Conservation (phyloP, 2,113 vertebrate genomes). For the Boulengeromyrus knoepffleri region DNA sequence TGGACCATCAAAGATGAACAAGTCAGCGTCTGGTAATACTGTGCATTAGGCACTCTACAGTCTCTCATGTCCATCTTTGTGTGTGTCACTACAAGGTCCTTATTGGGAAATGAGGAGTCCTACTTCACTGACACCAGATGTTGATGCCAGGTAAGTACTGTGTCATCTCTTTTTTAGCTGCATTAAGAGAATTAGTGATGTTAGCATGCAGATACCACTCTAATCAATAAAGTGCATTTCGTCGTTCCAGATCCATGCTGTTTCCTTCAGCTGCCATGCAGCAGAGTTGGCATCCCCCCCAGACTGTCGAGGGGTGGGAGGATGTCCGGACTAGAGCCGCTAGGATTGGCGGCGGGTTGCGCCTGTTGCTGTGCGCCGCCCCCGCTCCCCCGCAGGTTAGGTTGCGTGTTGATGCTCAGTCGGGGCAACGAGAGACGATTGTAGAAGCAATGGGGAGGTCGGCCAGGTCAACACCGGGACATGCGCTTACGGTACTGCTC, state of each 20-base stretch:
- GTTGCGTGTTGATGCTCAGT: background rate
- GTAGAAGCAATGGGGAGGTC: background rate
- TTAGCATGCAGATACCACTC: conserved; percentile 1
- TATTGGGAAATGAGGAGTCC: background rate
- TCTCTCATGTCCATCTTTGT: background rate
- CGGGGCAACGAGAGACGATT: background rate
- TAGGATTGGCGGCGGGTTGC: background rate
- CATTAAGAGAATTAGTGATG: background rate
- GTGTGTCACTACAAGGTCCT: background rate
- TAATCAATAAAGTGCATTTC: conserved; percentile 11
- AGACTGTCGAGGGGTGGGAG: background rate
- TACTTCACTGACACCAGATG: background rate
- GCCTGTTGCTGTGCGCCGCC: background rate
- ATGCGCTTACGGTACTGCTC: conserved; percentile 87
- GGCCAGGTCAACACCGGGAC: conserved; percentile 64
- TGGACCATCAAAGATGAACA: background rate
- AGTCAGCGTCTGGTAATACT: background rate
- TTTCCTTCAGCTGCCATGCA: background rate
- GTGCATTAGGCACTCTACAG: no score
- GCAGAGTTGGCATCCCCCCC: background rate
- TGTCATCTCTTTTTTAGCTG: background rate
- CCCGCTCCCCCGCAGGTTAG: background rate
- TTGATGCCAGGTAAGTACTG: background rate
- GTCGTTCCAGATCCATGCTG: background rate
- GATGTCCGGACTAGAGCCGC: background rate